phyloP scores from a whole-genome alignment of 2,797 vertebrate species.

The Ibycter americanus region DNA sequence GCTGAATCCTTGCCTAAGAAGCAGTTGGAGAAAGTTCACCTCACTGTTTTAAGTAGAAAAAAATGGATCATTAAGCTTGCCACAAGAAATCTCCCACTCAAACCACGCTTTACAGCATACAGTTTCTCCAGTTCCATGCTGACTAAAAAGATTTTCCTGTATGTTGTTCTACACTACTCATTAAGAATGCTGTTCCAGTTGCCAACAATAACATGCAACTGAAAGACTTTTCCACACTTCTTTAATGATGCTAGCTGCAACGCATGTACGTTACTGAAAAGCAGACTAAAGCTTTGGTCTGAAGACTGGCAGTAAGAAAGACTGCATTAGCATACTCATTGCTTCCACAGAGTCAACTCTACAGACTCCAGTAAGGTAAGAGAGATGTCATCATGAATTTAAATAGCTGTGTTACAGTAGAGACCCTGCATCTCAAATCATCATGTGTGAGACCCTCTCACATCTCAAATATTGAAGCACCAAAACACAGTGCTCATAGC shows the following conservation, averaged over 20 bases:
- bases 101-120: not conserved
- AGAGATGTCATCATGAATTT: not conserved
- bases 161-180: not conserved
- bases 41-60: not conserved
- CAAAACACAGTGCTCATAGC: not conserved
- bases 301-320: not conserved
- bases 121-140: not conserved
- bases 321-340: not conserved
- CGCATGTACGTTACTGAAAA: fast-evolving
- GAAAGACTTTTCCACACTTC: not conserved
- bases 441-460: no score
- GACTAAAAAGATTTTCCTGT: not conserved
- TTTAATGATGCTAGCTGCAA: not conserved
- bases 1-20: not conserved
- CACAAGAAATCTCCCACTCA: not conserved
- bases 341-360: not conserved
- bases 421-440: not conserved
- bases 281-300: not conserved
- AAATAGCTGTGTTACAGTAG: not conserved
- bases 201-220: not conserved
- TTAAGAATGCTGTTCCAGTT: not conserved
- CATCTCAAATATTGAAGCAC: not conserved
- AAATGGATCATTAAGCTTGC: not conserved
- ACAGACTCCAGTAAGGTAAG: not conserved
- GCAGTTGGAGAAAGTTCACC: not conserved